Evolutionary conservation across 2,797 vertebrate genomes (phyloP).

Genomic region (Simalia tracyae): DNA sequence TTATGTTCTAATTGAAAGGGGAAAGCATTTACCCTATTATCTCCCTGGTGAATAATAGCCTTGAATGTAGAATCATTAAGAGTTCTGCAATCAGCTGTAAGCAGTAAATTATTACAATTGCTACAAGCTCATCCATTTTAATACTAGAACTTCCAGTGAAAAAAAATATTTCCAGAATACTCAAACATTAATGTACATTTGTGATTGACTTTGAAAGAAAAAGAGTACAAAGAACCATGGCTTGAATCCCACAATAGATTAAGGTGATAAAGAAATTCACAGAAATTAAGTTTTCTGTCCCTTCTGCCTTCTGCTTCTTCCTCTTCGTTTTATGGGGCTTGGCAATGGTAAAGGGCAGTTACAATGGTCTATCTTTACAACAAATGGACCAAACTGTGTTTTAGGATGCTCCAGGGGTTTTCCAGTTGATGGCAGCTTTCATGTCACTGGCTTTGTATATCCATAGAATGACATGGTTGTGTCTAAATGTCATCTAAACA

Average conservation of each 20-base stretch:
- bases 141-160: not conserved
- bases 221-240: not conserved
- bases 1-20: constrained; percentile 22
- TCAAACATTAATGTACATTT: constrained; percentile 11
- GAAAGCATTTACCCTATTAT: constrained; percentile 27
- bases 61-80: constrained; percentile 24
- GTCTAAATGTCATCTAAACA: not conserved
- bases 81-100: constrained; percentile 11
- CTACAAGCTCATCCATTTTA: constrained; percentile 19
- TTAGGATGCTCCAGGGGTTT: not conserved
- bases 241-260: not conserved
- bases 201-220: not conserved
- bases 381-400: not conserved
- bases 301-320: not conserved
- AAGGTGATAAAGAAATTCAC: not conserved
- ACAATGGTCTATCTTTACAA: not conserved
- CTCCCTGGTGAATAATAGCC: constrained; percentile 31
- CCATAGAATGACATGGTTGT: not conserved
- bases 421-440: not conserved
- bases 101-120: constrained; percentile 26
- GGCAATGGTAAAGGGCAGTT: not conserved
- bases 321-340: not conserved
- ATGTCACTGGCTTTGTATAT: not conserved
- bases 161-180: not conserved
- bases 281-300: not conserved